A percentile compares a stretch with the other conserved stretches of the same genome.
These are phyloP conservation scores for Eumerus sabulonum DNA, from an alignment of 2,888 invertebrate genomes.

Conservation along the genomic window DNA sequence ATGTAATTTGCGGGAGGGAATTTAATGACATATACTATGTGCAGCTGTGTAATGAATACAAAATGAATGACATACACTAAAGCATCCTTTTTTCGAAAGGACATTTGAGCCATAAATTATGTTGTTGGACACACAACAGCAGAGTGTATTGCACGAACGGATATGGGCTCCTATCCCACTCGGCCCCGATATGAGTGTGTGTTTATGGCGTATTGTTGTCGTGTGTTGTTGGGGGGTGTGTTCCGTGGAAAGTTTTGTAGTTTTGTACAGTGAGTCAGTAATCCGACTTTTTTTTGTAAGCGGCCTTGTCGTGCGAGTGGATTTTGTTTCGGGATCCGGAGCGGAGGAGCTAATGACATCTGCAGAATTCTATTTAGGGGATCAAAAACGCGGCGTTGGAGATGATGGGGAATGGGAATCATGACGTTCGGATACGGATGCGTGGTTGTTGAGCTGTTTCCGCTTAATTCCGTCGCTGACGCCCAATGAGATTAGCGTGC, in stretches of 20 bases:
- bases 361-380: constrained; percentile 19
- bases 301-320: constrained; percentile 30
- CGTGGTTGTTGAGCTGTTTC: constrained; percentile 34
- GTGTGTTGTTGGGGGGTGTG: too few species aligned
- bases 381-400: constrained; percentile 28
- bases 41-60: constrained; percentile 65
- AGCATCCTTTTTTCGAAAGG: constrained; percentile 47
- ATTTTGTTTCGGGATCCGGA: constrained; percentile 17
- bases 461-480: neutral
- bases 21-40: constrained; percentile 67
- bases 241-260: neutral
- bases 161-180: too few species aligned
- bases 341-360: constrained; percentile 55
- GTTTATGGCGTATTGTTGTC: too few species aligned
- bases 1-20: constrained; percentile 65
- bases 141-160: neutral
- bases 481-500: too few species aligned
- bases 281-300: constrained; percentile 49
- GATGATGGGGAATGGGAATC: constrained; percentile 14
- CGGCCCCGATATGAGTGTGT: neutral
- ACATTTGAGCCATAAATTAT: constrained; percentile 68
- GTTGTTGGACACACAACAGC: constrained; percentile 66
- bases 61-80: constrained; percentile 59
- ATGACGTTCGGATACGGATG: constrained; percentile 30
- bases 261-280: constrained; percentile 21